Evolutionary conservation across 92 coral and sea anemone genomes (phyloP).

Genomic region (Porites rus): DNA sequence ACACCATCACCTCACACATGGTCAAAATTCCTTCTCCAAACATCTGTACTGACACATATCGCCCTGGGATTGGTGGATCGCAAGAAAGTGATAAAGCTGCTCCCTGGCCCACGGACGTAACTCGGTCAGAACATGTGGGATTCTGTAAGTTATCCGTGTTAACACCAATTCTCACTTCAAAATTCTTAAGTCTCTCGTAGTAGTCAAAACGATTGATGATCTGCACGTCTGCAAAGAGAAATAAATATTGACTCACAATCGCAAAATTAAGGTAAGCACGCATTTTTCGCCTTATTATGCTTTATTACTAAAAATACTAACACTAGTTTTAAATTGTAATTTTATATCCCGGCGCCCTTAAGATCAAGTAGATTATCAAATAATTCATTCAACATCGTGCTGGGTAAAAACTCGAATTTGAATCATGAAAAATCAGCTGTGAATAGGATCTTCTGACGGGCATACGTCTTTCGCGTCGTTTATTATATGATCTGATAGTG

Average conservation of each 20-base stretch:
- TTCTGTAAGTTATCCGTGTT: conserved; percentile 67
- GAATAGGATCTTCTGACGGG: too few species aligned
- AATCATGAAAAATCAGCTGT: too few species aligned
- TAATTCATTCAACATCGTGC: too few species aligned
- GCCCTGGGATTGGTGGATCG: conserved; percentile 96
- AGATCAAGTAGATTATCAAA: too few species aligned
- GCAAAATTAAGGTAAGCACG: background rate
- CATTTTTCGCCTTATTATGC: background rate
- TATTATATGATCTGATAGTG: too few species aligned
- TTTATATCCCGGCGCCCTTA: too few species aligned
- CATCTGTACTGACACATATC: conserved; percentile 95
- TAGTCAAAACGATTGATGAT: conserved; percentile 83
- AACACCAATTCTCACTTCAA: conserved; percentile 92
- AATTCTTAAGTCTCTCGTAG: conserved; percentile 86
- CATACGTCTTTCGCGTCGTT: too few species aligned
- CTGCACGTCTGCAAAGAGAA: conserved; percentile 70
- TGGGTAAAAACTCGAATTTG: too few species aligned
- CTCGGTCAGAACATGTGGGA: conserved; percentile 96
- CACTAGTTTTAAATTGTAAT: too few species aligned
- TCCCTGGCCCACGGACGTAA: conserved; percentile 89
- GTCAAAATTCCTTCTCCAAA: conserved; percentile 90
- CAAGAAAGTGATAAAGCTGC: conserved; percentile 83
- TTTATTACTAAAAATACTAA: too few species aligned
- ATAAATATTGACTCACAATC: background rate
- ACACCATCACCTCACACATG: conserved; percentile 92